Evolutionary conservation across 2,113 vertebrate species (phyloP), one percentile per base, ranked within the genome.

Genomic region (Nibea albiflora): DNA sequence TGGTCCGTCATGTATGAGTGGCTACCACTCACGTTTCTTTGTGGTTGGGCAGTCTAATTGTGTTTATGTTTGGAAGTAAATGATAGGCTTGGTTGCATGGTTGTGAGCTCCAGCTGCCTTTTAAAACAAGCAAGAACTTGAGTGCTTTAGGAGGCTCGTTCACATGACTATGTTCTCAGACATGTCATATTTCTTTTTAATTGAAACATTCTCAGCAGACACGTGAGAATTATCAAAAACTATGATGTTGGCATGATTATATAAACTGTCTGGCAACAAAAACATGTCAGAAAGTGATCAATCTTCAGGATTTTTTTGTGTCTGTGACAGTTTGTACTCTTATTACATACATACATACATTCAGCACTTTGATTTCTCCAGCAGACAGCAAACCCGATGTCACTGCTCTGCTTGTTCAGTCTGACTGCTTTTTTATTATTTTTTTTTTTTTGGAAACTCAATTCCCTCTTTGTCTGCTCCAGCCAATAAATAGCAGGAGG

Each of bases 401-500:
- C 15, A 1, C 22, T 53, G 14, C 31, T 4, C 73, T 78, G 50
- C 58, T 69, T 20, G 31, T 78, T 64, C 22, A 49, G 65, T 72
- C 67, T 61, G 22, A 8, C 65, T 60, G 31, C 12, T 47, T 75
- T 72, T 73, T 62, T n/a, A n/a, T n/a, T n/a, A n/a, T n/a, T 77
- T 75, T 22, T 66, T 46, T 74, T 71, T 72, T 61, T 76, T 73
- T n/a, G 46, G 53, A 19, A 53, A 17, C 79, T 56, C 86, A 94
- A 91, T 90, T 90, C 74, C 78, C 71, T 73, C 89, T 93, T 94
- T 93, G 88, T 94, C 66, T 73, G 57, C 78, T 19, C 19, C 19
- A 57, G 78, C 69, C 77, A 90, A 96, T 96, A 96, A 95, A 96
- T 94, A 93, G 92, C 67, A 88, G 87, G 76, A 73, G 52, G 78